phyloP scores from a whole-genome alignment of 2,113 vertebrate species.

The Lasiurus cinereus region DNA sequence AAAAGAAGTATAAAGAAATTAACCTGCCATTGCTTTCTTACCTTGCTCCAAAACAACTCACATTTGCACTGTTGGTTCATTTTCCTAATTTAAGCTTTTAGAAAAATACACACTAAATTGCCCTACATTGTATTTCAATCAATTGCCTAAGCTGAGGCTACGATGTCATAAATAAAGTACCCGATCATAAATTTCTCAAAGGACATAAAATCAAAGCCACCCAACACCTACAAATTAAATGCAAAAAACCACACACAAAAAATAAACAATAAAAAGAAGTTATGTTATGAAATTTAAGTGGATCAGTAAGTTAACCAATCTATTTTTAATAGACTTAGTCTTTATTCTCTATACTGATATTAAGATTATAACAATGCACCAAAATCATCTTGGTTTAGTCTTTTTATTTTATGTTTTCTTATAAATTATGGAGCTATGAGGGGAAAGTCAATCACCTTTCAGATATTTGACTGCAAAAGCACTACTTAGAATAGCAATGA shows the following conservation, averaged over 20 bases:
- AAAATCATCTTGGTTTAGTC: conserved; percentile 64
- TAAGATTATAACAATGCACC: conserved; percentile 70
- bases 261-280: conserved; percentile 70
- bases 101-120: conserved; percentile 83
- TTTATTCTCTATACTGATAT: conserved; percentile 65
- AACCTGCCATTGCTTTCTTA: conserved; percentile 46
- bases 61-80: conserved; percentile 63
- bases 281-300: conserved; percentile 31
- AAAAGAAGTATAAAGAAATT: conserved; percentile 65
- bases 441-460: conserved; percentile 70
- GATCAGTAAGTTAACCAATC: not conserved
- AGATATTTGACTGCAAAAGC: conserved; percentile 65
- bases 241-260: conserved; percentile 30
- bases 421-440: conserved; percentile 70
- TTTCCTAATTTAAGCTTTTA: conserved; percentile 75
- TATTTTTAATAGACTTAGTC: conserved; percentile 39
- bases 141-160: conserved; percentile 82
- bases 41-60: conserved; percentile 61
- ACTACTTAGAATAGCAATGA: conserved; percentile 59
- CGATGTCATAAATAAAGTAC: conserved; percentile 86
- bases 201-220: conserved; percentile 89
- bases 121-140: conserved; percentile 87
- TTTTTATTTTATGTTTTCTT: conserved; percentile 78
- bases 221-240: conserved; percentile 76
- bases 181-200: conserved; percentile 86